A percentile compares a stretch with the other conserved stretches of the same genome.
Conservation (phyloP, 2,797 vertebrate genomes). For the Antrozous pallidus region DNA sequence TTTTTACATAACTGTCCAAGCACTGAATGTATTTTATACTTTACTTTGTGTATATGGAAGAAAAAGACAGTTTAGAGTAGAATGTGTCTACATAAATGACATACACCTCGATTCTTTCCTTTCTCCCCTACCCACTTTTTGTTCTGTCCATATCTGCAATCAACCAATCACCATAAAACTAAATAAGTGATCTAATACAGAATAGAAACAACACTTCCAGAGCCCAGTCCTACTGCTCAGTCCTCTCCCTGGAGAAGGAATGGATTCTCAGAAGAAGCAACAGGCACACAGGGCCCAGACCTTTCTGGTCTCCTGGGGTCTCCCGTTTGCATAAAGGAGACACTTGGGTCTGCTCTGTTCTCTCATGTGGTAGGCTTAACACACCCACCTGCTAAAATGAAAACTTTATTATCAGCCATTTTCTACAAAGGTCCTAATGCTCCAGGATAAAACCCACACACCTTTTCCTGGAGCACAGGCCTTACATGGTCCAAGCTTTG, state of each 20-base stretch:
- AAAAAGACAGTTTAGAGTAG: not conserved
- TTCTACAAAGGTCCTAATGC: not conserved
- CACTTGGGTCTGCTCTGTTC: not conserved
- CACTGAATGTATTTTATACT: not conserved
- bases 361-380: not conserved
- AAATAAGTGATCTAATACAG: not conserved
- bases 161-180: not conserved
- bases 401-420: not conserved
- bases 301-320: not conserved
- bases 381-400: not conserved
- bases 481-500: not conserved
- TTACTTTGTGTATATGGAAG: not conserved
- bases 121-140: not conserved
- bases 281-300: not conserved
- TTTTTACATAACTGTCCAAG: not conserved
- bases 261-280: not conserved
- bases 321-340: not conserved
- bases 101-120: not conserved
- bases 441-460: not conserved
- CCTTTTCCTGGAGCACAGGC: not conserved
- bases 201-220: not conserved
- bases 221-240: not conserved
- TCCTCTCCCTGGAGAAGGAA: not conserved
- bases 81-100: not conserved
- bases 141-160: not conserved